Percentiles rank a stretch among this genome's conserved stretches.
These are phyloP conservation scores for Nautilus pompilius DNA, from an alignment of 1,140 invertebrate genomes.

Conservation along the genomic window DNA sequence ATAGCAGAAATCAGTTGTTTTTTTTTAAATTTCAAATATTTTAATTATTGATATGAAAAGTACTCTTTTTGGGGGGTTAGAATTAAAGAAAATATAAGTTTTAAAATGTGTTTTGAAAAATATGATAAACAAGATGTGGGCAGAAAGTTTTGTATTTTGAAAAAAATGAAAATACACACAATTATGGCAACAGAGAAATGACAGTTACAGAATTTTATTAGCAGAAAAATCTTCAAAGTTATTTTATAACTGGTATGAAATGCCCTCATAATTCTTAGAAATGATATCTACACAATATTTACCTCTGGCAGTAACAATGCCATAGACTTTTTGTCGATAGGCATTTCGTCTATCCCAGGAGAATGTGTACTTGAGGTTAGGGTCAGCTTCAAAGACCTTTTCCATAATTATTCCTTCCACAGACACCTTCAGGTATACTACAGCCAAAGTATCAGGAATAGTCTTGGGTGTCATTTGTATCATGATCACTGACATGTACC, in stretches of 20 bases:
- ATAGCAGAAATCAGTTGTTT: too few relatives aligned
- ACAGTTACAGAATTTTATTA: background rate
- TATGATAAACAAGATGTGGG: too few relatives aligned
- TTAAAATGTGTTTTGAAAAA: too few relatives aligned
- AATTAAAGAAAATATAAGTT: too few relatives aligned
- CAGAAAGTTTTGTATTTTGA: too few relatives aligned
- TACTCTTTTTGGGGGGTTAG: too few relatives aligned
- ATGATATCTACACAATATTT: conserved; percentile 9
- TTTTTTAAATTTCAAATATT: too few relatives aligned
- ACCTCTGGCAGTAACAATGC: conserved; percentile 57
- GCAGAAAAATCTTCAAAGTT: background rate
- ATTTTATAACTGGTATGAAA: background rate
- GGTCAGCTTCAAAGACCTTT: conserved; percentile 92
- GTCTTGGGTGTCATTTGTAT: conserved; percentile 83
- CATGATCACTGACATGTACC: conserved; percentile 87
- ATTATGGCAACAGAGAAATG: too few relatives aligned
- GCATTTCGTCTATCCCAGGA: conserved; percentile 97
- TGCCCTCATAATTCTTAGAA: too few relatives aligned
- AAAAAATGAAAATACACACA: too few relatives aligned
- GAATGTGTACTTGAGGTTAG: conserved; percentile 89
- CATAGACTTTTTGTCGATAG: conserved; percentile 89
- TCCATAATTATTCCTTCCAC: conserved; percentile 89
- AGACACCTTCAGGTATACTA: conserved; percentile 83
- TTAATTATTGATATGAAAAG: too few relatives aligned
- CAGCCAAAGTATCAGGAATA: conserved; percentile 72